phyloP scores from a whole-genome alignment of 2,797 vertebrate genomes.

The Netta rufina region DNA sequence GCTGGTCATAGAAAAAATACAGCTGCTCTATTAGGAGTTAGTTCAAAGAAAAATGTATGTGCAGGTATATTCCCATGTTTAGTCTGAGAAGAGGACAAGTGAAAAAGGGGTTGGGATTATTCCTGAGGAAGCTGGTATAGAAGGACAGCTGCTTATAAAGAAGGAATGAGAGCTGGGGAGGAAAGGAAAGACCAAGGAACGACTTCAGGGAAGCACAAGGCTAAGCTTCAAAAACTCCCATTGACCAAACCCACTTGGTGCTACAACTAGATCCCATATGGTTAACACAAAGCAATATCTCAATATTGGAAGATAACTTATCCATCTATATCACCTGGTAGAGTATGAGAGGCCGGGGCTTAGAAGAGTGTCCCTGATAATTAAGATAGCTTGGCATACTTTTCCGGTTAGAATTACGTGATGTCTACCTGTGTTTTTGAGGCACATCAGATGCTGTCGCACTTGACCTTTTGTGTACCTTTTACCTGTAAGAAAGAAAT shows the following conservation, averaged over 20 bases:
- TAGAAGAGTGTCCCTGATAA: background rate
- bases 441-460: background rate
- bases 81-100: background rate
- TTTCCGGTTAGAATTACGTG: background rate
- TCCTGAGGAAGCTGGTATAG: background rate
- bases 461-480: background rate
- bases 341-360: background rate
- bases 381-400: background rate
- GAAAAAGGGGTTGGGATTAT: background rate
- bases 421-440: background rate
- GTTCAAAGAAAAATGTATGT: background rate
- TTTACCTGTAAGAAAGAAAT: background rate
- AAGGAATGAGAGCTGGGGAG: background rate
- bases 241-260: accelerated
- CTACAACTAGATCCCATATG: background rate
- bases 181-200: background rate
- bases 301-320: background rate
- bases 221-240: background rate
- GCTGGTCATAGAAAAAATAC: background rate
- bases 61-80: background rate
- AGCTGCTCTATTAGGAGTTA: background rate
- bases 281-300: background rate
- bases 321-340: background rate
- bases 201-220: background rate
- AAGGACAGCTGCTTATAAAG: background rate